Conservation (phyloP, 2,797 vertebrate genomes). For the Scomberomorus guttatus region DNA sequence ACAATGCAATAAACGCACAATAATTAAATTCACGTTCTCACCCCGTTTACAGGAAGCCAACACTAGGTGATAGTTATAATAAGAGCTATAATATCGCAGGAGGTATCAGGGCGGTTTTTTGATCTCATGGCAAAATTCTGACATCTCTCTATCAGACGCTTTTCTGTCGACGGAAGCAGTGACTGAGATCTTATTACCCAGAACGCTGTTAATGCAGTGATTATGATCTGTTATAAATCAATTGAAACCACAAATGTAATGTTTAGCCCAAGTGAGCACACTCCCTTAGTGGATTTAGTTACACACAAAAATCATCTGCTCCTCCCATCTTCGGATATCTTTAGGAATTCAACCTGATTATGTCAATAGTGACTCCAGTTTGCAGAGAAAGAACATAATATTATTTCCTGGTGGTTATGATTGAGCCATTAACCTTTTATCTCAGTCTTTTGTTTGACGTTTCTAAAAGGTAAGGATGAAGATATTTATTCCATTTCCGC, state of each 20-base stretch:
- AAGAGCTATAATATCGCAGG: slow-evolving; percentile 72
- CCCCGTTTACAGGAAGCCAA: slow-evolving; percentile 90
- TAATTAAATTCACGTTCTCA: slow-evolving; percentile 91
- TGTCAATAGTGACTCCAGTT: slow-evolving; percentile 74
- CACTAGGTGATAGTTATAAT: slow-evolving; percentile 76
- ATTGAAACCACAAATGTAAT: slow-evolving; percentile 84
- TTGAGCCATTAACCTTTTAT: slow-evolving; percentile 89
- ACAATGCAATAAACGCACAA: slow-evolving; percentile 91
- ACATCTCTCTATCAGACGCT: slow-evolving; percentile 75
- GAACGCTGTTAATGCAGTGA: slow-evolving; percentile 83
- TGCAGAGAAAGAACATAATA: slow-evolving; percentile 80
- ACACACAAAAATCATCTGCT: slow-evolving; percentile 68
- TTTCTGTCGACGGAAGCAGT: slow-evolving; percentile 77
- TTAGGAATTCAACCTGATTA: slow-evolving; percentile 82
- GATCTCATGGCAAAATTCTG: slow-evolving; percentile 74
- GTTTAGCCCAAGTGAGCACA: slow-evolving; percentile 80
- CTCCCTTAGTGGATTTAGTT: slow-evolving; percentile 81
- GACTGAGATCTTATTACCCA: slow-evolving; percentile 84
- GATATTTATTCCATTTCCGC: slow-evolving; percentile 91
- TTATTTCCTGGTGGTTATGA: slow-evolving; percentile 83
- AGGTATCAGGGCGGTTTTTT: slow-evolving; percentile 69
- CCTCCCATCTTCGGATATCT: slow-evolving; percentile 75
- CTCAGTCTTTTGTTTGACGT: slow-evolving; percentile 86
- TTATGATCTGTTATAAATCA: slow-evolving; percentile 86
- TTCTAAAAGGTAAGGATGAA: slow-evolving; percentile 86